Percentiles rank a stretch among this genome's conserved stretches.
Conservation (phyloP, 2,113 vertebrate genomes). For the Chaetodon trifascialis region DNA sequence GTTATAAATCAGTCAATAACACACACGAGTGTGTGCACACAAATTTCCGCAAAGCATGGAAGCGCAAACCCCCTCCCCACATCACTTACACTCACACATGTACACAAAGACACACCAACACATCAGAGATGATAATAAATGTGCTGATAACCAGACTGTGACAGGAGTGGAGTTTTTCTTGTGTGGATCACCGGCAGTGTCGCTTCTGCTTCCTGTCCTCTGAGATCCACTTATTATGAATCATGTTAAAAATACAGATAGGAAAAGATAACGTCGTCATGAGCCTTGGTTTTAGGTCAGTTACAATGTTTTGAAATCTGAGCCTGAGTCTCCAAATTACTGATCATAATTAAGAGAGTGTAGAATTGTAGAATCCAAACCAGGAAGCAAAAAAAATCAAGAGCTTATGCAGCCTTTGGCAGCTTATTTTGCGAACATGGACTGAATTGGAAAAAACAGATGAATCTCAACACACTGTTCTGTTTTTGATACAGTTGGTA, state of each 20-base stretch:
- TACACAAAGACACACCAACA: neutral
- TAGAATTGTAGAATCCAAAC: neutral
- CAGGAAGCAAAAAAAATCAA: neutral
- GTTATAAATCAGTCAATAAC: constrained; percentile 76
- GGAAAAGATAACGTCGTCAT: neutral
- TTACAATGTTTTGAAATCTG: neutral
- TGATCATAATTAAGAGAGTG: neutral
- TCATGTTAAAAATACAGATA: neutral
- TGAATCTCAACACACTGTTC: neutral
- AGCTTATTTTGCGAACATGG: neutral
- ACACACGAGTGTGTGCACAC: constrained; percentile 26
- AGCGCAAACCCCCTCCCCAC: neutral
- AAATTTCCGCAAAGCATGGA: constrained; percentile 28
- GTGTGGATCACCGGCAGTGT: constrained; percentile 12
- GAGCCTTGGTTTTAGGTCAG: neutral
- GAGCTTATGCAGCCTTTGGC: neutral
- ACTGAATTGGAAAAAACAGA: neutral
- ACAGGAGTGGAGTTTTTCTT: constrained; percentile 28
- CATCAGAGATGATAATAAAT: constrained; percentile 44
- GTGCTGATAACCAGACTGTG: constrained; percentile 12
- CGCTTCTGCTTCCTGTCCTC: constrained; percentile 9
- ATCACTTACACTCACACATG: constrained; percentile 31
- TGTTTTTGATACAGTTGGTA: neutral
- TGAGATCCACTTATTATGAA: neutral
- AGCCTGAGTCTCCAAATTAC: neutral